These are phyloP conservation scores for Phymatocera aterrima DNA, from an alignment of 2,888 invertebrate species.

Conservation along the genomic window DNA sequence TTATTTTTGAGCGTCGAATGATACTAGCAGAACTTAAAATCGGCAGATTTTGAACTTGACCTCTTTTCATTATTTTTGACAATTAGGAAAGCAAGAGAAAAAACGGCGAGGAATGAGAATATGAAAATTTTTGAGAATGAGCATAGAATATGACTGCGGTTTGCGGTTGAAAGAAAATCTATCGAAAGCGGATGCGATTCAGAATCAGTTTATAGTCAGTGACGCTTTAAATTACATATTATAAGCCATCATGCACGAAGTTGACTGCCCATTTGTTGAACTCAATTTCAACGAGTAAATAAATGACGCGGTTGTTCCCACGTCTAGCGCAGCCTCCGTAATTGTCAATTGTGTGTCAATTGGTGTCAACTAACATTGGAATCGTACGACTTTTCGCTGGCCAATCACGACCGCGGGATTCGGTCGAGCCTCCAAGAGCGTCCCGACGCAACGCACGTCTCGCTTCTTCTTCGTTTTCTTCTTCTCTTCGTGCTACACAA, in stretches of 20 bases:
- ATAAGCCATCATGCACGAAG: not conserved
- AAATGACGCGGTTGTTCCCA: conserved; percentile 30
- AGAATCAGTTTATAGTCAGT: not conserved
- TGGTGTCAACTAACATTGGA: conserved; percentile 34
- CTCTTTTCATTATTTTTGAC: not conserved
- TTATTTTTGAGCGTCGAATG: not conserved
- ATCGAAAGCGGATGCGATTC: not conserved
- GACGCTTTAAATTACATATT: conserved; percentile 9
- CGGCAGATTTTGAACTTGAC: not conserved
- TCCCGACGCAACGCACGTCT: not conserved
- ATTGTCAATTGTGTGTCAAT: conserved; percentile 41
- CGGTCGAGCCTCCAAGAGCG: conserved; percentile 39
- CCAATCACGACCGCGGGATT: conserved; percentile 11
- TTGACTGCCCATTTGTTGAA: conserved; percentile 24
- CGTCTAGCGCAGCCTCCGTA: conserved; percentile 10
- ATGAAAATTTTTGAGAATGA: no score
- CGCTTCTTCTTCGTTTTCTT: not conserved
- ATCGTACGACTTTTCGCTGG: conserved; percentile 29
- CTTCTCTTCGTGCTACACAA: not conserved
- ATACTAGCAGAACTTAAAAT: not conserved
- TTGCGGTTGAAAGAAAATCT: no score
- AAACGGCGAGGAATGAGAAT: not conserved
- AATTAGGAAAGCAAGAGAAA: not conserved
- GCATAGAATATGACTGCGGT: no score
- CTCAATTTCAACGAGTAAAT: conserved; percentile 31